Base-by-base conservation (phyloP, 2,888 invertebrate species). In the Hemicrepidius hirtus region DNA sequence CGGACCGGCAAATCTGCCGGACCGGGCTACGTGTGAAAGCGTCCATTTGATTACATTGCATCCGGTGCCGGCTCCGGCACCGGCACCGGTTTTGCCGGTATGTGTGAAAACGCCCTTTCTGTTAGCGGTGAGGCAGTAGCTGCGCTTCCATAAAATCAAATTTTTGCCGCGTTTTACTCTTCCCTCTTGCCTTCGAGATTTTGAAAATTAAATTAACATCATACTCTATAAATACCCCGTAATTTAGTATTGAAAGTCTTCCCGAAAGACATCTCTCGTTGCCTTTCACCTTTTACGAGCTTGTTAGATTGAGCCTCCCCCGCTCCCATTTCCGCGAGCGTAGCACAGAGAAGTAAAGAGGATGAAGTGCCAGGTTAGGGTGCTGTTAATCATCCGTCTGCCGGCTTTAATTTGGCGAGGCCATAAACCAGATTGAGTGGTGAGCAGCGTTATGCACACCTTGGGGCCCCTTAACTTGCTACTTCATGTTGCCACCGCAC, bases 401-500 rank as follows among this genome's bases (percentile, higher is more conserved):
- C 81, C 81, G 75, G 81, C 82, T 83, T 83, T 84, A 84, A 84
- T 84, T 84, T 83, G 82, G 80, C 80, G 77, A 75, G 75, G 81
- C 81, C 82, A 82, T 84, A 84, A 84, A 84, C 81, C 83, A 81
- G 83, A 84, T 84, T 83, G 84, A 83, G 82, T 82, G 82, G 82
- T 77, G 82, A 82, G 79, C 79, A 79, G 79, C 78, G 82, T 82
- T 84, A 83, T 83, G 82, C 80, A 83, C 81, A 81, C 82, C 84
- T 79, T 80, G 83, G 83, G 84, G 82, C 80, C 81, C 75, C 74
- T 79, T 78, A 78, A 76, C 73, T 40, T 68, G 63, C 66, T 70
- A 53, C 67, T 72, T 66, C 53, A 37, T 65, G 71, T 65, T 73
- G 53, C 70, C 69, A n/a, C 53, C 63, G 67, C 59, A 67, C 66